Conservation (phyloP, 2,113 vertebrate species). For the Corapipo altera region DNA sequence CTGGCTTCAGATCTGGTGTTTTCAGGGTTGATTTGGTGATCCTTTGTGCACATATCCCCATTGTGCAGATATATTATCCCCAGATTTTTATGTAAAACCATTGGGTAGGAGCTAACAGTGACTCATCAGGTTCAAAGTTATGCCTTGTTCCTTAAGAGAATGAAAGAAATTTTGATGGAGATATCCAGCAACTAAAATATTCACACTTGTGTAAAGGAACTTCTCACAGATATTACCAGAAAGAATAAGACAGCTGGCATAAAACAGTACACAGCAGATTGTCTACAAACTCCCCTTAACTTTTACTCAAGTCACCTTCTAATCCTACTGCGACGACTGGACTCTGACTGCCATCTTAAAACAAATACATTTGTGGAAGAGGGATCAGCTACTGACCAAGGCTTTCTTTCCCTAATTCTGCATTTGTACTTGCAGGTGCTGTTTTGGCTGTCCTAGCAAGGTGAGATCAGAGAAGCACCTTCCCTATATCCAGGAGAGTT, state of each 20-base stretch:
- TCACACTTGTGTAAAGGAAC: background rate
- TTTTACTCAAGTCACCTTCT: background rate
- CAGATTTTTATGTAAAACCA: background rate
- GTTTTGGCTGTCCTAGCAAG: background rate
- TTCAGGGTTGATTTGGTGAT: background rate
- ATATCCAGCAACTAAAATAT: background rate
- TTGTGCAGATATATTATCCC: background rate
- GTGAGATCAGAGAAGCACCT: background rate
- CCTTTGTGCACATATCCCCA: rapidly evolving
- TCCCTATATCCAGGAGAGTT: background rate
- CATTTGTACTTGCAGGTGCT: background rate
- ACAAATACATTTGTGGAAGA: background rate
- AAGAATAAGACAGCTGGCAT: background rate
- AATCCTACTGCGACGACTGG: background rate
- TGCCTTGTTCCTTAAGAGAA: background rate
- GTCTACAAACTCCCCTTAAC: background rate
- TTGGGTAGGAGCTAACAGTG: background rate
- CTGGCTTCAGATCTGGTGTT: background rate
- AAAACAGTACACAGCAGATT: background rate
- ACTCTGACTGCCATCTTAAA: background rate
- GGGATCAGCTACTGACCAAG: background rate
- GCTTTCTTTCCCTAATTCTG: background rate
- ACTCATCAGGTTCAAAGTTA: background rate
- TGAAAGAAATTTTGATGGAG: background rate
- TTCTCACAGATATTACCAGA: background rate